These are phyloP conservation scores for Ctenochaetus hawaiiensis DNA, from an alignment of 2,797 vertebrate genomes.

Conservation along the genomic window DNA sequence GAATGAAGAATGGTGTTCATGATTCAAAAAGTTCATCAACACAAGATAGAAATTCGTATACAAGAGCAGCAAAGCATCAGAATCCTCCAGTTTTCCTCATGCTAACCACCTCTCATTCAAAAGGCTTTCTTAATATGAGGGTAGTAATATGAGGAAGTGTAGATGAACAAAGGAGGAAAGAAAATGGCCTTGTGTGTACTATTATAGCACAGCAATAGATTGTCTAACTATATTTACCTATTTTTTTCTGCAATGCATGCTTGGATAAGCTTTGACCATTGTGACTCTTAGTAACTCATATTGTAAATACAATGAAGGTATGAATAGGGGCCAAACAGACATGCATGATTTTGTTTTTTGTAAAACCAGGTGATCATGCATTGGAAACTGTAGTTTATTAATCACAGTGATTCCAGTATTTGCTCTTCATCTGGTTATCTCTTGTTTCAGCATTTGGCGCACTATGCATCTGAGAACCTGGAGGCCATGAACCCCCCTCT, in stretches of 20 bases:
- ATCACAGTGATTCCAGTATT: neutral
- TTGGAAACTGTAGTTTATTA: neutral
- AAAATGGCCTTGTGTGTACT: neutral
- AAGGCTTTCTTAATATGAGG: neutral
- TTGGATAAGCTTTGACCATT: constrained; percentile 1
- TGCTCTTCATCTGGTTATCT: constrained; percentile 13
- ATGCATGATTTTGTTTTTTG: neutral
- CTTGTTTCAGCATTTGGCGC: constrained; percentile 89
- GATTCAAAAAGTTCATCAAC: neutral
- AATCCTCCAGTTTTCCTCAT: neutral
- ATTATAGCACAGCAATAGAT: neutral
- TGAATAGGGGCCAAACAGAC: neutral
- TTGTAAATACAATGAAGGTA: neutral
- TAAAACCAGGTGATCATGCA: neutral
- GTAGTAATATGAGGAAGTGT: neutral
- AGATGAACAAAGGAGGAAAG: neutral
- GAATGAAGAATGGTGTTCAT: neutral
- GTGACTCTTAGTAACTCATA: neutral
- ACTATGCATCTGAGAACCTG: constrained; percentile 95
- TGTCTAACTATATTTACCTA: neutral
- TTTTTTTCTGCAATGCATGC: neutral
- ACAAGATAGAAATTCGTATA: constrained; percentile 3
- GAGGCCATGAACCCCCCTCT: constrained; percentile 98
- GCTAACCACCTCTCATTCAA: neutral
- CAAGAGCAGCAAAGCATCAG: neutral